Conservation (phyloP, 1,140 invertebrate species). For the Luehdorfia chinensis region DNA sequence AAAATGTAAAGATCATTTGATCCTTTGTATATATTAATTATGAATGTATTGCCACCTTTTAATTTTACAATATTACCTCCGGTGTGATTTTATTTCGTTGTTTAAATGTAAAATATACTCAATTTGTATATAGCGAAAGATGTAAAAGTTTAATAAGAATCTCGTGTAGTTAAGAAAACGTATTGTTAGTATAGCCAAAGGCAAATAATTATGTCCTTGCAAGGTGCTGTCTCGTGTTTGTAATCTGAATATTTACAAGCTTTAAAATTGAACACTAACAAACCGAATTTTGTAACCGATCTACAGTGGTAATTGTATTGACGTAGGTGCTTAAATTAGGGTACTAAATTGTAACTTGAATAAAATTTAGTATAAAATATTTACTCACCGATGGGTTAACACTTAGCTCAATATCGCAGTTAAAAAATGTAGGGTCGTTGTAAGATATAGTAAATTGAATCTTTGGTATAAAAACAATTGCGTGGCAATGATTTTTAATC, state of each 20-base stretch:
- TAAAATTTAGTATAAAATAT: constrained; percentile 1
- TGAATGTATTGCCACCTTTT: constrained; percentile 33
- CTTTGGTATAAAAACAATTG: too few species aligned
- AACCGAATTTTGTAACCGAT: constrained; percentile 47
- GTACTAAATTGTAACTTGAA: background rate
- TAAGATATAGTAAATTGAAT: too few species aligned
- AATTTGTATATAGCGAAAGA: constrained; percentile 52
- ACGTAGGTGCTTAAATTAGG: constrained; percentile 9
- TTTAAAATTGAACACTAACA: constrained; percentile 53
- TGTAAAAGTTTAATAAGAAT: constrained; percentile 39
- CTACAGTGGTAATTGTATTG: constrained; percentile 1
- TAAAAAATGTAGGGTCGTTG: too few species aligned
- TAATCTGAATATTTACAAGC: constrained; percentile 45
- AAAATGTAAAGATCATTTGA: constrained; percentile 4
- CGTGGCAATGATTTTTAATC: too few species aligned
- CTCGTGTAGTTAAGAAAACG: constrained; percentile 29
- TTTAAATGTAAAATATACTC: constrained; percentile 4
- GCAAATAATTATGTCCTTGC: constrained; percentile 56
- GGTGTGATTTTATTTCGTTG: constrained; percentile 10
- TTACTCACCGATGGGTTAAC: constrained; percentile 5
- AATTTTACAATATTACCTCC: constrained; percentile 12
- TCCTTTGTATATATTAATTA: constrained; percentile 19
- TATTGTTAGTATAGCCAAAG: constrained; percentile 59
- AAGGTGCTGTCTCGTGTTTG: constrained; percentile 63
- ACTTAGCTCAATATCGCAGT: too few species aligned